A percentile compares a stretch with the other conserved stretches of the same genome.
Evolutionary conservation across 92 coral and sea anemone genomes (phyloP).

Genomic region (Siderastrea radians): DNA sequence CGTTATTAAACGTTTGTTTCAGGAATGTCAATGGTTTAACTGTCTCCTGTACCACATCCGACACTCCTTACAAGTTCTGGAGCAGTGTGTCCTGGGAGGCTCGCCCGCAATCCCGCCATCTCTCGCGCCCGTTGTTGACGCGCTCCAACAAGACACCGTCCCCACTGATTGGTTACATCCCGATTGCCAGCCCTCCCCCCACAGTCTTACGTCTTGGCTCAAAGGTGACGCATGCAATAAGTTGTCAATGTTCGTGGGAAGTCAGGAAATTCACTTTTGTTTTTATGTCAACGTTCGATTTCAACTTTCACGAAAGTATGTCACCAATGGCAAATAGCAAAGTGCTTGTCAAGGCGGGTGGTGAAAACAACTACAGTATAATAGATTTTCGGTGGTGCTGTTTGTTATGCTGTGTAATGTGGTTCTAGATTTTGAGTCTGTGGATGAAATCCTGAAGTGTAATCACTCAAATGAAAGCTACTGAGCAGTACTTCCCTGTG

Average conservation of each 20-base stretch:
- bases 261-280: too few relatives aligned
- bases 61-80: conserved; percentile 87
- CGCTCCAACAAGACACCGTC: conserved; percentile 84
- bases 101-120: conserved; percentile 84
- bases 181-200: conserved; percentile 90
- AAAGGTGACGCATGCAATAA: conserved; percentile 54
- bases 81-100: conserved; percentile 91
- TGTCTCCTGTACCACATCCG: conserved; percentile 89
- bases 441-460: too few relatives aligned
- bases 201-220: conserved; percentile 89
- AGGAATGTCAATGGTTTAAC: conserved; percentile 99
- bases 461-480: too few relatives aligned
- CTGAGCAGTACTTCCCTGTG: too few relatives aligned
- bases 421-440: too few relatives aligned
- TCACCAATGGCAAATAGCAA: too few relatives aligned
- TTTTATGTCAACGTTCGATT: too few relatives aligned
- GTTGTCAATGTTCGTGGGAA: neutral
- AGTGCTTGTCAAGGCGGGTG: too few relatives aligned
- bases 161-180: conserved; percentile 93
- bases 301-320: too few relatives aligned
- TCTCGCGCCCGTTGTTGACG: conserved; percentile 66
- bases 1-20: neutral
- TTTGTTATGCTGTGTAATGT: too few relatives aligned
- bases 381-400: too few relatives aligned
- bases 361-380: too few relatives aligned